Evolutionary conservation across 1,140 invertebrate species (phyloP), one percentile per base, ranked within the genome.

Genomic region (Venustaconcha ellipsiformis): DNA sequence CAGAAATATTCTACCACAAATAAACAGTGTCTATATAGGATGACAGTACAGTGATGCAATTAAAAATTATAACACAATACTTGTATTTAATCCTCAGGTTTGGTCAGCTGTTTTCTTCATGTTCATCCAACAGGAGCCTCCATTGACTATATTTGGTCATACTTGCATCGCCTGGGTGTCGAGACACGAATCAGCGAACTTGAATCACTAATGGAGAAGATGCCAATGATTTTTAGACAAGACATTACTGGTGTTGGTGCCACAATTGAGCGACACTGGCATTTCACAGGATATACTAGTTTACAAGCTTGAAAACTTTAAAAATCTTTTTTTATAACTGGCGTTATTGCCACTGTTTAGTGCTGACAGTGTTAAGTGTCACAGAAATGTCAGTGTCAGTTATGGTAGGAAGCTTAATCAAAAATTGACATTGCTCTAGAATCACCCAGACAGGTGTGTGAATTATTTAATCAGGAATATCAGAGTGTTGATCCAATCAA

Each of bases 61-160:
- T 48, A 48, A 48, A 6, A 48, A 48, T 48, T 57, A 1, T 70
- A 20, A 26, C 14, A 70, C 17, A 37, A 14, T 57, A 55, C n/a
- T n/a, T 75, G 1, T 72, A 75, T 70, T 57, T 83, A 58, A 78
- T 77, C 83, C 81, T n/a, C 79, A 94, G 94, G 95, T 77, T 90
- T 96, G 59, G 93, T 96, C 66, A 94, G 95, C 20, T 94, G 94
- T 58, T 96, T 96, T 90, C 92, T 96, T 56, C 94, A 96, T 86
- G 94, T 96, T 63, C 95, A 97, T 91, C 96, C 95, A 0, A 94
- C 95, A 86, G 95, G 95, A 62, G 95, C 95, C 3, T 94, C 94
- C 73, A 92, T 95, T 6, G 95, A 96, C 87, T 95, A 95, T 84
- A 93, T 96, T 80, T 95, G 94, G 93, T 95, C 94, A 8, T 96